Base-by-base conservation (phyloP, 2,888 invertebrate genomes). In the Xylophagus ater region DNA sequence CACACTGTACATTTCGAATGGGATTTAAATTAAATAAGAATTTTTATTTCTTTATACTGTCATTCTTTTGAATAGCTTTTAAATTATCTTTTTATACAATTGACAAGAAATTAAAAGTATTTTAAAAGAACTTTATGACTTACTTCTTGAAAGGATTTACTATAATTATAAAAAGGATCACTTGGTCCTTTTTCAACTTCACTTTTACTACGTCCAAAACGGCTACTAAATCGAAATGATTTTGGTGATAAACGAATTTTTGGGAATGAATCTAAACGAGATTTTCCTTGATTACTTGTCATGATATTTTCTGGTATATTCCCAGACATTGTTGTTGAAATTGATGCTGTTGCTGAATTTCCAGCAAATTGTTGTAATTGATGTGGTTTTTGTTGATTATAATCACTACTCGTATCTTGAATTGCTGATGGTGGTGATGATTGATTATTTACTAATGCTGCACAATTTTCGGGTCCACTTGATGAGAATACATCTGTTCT, bases 131-230 rank as follows among this genome's bases (percentile, higher is more conserved):
- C 15, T 5, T 9, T 23, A 4, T 4, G 7, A 23, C 9, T 21
- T 25, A 62, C 62, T 58, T 62, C 63, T 42, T 62, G 62, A 49
- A 62, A 62, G 12, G 62, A 62, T 47, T 62, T 62, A 49, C 61
- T 62, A 43, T 62, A 62, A 47, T 53, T 58, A 32, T 58, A 51
- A 43, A 60, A 59, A 1, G 58, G 52, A 48, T 62, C 61, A 19
- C 47, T 59, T 13, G 61, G 58, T 32, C 54, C 56, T 37, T 57
- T 56, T 32, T 63, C 64, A 21, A 57, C 54, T 43, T 63, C 63
- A 42, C 64, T 62, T 49, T 63, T 63, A 50, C 63, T 63, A 32
- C 63, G 56, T 0, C 63, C 59, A 37, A 63, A 62, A 34, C 64
- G 61, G 17, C 59, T 57, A 46, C 62, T 61, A 46, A 63, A 63